Conservation (phyloP, 2,113 vertebrate genomes). For the Sorex fumeus region DNA sequence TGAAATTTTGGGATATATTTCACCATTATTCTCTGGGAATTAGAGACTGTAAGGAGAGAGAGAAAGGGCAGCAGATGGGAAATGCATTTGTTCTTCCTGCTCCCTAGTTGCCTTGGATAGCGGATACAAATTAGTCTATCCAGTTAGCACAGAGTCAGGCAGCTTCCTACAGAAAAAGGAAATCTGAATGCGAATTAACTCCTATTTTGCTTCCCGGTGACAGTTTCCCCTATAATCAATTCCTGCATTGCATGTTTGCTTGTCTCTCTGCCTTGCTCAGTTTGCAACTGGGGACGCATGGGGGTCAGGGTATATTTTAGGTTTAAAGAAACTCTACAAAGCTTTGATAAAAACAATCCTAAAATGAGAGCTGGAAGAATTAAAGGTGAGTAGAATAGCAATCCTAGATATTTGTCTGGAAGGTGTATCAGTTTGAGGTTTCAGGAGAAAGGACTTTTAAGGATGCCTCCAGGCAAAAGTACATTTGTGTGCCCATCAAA, state of each 20-base stretch:
- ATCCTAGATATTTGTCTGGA: neutral
- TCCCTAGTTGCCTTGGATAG: neutral
- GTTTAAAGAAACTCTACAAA: slow-evolving; percentile 60
- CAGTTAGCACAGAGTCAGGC: neutral
- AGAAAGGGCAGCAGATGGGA: neutral
- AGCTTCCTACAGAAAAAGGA: neutral
- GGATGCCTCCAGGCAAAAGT: neutral
- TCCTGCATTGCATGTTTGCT: neutral
- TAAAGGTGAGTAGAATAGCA: slow-evolving; percentile 64
- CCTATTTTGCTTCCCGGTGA: neutral
- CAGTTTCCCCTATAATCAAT: neutral
- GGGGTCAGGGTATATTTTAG: slow-evolving; percentile 63
- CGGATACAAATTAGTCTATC: neutral
- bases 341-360: slow-evolving; percentile 26
- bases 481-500: neutral
- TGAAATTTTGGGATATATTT: no score
- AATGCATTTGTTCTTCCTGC: neutral
- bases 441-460: neutral
- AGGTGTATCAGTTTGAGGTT: neutral
- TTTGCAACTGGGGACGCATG: neutral
- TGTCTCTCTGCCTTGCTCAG: neutral
- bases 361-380: slow-evolving; percentile 56
- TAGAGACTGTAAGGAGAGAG: neutral
- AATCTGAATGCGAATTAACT: neutral
- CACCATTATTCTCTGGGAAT: no score